Evolutionary conservation across 2,113 vertebrate genomes (phyloP).

Genomic region (Zosterops lateralis): DNA sequence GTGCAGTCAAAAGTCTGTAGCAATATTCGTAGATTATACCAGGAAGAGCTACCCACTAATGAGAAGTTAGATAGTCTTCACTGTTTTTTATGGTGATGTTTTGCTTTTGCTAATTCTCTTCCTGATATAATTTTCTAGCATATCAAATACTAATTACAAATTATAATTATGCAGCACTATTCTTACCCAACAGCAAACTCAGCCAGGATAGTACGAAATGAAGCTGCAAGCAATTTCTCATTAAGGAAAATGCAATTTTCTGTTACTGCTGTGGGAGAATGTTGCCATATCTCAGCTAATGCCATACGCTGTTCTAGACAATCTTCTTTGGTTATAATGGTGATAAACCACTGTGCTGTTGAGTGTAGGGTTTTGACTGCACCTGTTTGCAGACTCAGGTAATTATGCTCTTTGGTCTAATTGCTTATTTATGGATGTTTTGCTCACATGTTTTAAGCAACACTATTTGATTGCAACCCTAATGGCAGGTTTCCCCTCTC

Average conservation of each 20-base stretch:
- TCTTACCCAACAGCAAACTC: neutral
- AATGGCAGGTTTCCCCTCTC: constrained; percentile 22
- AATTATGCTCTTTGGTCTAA: constrained; percentile 59
- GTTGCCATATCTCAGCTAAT: neutral
- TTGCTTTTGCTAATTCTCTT: constrained; percentile 6
- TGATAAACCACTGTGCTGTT: neutral
- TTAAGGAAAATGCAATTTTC: neutral
- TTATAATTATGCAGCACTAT: neutral
- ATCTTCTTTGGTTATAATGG: neutral
- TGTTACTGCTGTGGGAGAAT: neutral
- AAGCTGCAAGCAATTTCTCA: neutral
- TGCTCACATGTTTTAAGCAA: constrained; percentile 48
- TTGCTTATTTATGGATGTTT: constrained; percentile 67
- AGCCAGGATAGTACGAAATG: neutral
- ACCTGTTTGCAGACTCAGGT: constrained; percentile 67
- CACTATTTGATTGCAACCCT: constrained; percentile 47
- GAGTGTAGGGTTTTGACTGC: constrained; percentile 16
- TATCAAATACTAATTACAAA: neutral
- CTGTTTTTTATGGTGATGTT: neutral
- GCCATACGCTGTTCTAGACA: neutral
- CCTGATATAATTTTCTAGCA: neutral
- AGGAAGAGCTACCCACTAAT: neutral
- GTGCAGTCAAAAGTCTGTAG: neutral
- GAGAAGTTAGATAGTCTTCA: neutral
- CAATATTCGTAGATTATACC: neutral